Evolutionary conservation across 1,140 invertebrate species (phyloP), one percentile per base, ranked within the genome.

Genomic region (Maconellicoccus hirsutus): DNA sequence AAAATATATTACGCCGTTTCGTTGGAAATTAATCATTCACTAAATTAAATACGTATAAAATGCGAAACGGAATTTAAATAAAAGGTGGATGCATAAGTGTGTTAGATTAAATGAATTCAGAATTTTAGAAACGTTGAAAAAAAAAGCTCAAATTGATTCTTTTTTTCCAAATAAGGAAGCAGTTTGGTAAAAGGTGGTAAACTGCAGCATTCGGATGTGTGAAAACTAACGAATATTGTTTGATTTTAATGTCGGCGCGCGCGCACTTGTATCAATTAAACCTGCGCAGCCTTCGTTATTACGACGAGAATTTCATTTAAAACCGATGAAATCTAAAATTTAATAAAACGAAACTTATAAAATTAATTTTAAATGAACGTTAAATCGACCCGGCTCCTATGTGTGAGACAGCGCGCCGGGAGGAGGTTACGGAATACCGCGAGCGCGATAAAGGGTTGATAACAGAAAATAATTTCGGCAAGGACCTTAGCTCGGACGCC

Each of bases 331-430:
- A 66, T 66, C 61, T 22, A 22, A 66, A 66, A 66, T 66, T 66
- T 66, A 66, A 66, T 66, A 66, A 66, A 66, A 66, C 61, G 61
- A 66, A 66, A 66, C 61, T 66, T 66, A 66, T 66, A 66, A 66
- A 66, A 66, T 66, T 66, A 66, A 66, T 66, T 66, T 66, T 66
- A 66, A 66, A 66, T 19, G 61, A 26, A 66, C 61, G 61, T 66
- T 26, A 26, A 66, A 66, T 66, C 61, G 61, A 66, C 19, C 10
- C 16, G 16, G 52, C 3, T 23, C 7, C 22, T 10, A 22, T 66
- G 19, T 22, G 61, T 8, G 61, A 22, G 61, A 26, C 61, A 8
- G 3, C 8, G 61, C 61, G 8, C 61, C 22, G 61, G 19, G 61
- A n/a, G 61, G 61, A 66, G 25, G 61, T 4, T 23, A 23, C 4